Evolutionary conservation across 2,888 invertebrate species (phyloP).

Genomic region (Drosophila algonquin): DNA sequence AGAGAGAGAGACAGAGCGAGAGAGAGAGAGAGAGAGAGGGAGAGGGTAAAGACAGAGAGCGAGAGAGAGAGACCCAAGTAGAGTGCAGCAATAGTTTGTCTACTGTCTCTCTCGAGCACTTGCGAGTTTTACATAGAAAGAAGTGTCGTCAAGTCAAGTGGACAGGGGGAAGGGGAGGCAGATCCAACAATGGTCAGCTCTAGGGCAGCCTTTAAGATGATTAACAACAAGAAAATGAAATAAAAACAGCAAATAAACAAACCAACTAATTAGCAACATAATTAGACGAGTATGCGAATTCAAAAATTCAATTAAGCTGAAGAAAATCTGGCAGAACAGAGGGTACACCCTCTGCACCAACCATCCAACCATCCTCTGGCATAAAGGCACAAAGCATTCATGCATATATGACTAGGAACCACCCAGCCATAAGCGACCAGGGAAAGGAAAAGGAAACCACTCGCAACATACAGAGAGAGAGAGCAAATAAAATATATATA

Average conservation of each 20-base stretch:
- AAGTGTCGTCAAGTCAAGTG: constrained; percentile 36
- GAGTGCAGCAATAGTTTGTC: constrained; percentile 9
- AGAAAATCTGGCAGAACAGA: constrained; percentile 40
- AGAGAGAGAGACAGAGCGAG: constrained; percentile 23
- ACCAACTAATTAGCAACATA: constrained; percentile 62
- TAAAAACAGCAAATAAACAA: constrained; percentile 1
- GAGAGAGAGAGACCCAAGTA: constrained; percentile 20
- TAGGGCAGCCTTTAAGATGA: constrained; percentile 3
- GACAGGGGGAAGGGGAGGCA: not conserved
- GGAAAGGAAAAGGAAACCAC: not conserved
- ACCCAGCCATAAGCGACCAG: constrained; percentile 70
- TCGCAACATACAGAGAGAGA: constrained; percentile 2
- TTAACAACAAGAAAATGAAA: not conserved
- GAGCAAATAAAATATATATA: constrained; percentile 9
- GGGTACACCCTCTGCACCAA: not conserved
- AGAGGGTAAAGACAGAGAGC: constrained; percentile 6
- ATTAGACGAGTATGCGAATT: constrained; percentile 36
- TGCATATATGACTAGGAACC: constrained; percentile 80
- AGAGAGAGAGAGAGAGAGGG: constrained; percentile 10
- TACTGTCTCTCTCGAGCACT: constrained; percentile 19
- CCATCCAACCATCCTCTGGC: not conserved
- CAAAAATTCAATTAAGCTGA: constrained; percentile 62
- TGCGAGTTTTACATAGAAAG: constrained; percentile 39
- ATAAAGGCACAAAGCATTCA: constrained; percentile 70
- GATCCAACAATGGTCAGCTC: not conserved